phyloP scores from a whole-genome alignment of 1,140 invertebrate species.

The Meloidogyne exigua region DNA sequence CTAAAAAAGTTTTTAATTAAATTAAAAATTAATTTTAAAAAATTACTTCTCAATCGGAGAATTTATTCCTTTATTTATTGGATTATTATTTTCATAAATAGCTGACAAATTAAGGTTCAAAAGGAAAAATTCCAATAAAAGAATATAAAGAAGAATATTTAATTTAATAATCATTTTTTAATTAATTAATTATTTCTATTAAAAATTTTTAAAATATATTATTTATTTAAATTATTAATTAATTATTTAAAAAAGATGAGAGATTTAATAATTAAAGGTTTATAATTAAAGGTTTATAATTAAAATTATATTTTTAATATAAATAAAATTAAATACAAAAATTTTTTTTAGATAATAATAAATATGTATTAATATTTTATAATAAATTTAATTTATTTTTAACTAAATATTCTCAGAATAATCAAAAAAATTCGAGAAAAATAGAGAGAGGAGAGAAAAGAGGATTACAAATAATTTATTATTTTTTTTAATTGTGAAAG shows the following conservation, averaged over 20 bases:
- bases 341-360: too few relatives aligned
- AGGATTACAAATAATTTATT: background rate
- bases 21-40: background rate
- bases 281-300: too few relatives aligned
- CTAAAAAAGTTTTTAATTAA: slow-evolving; percentile 1
- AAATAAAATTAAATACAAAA: too few relatives aligned
- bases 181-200: too few relatives aligned
- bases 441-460: background rate
- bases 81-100: background rate
- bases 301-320: too few relatives aligned
- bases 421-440: background rate
- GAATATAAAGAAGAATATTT: background rate
- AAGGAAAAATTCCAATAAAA: background rate
- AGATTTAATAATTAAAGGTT: too few relatives aligned
- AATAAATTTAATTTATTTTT: too few relatives aligned
- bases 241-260: too few relatives aligned
- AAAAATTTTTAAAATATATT: background rate
- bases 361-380: too few relatives aligned
- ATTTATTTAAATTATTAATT: background rate
- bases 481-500: background rate
- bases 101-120: background rate
- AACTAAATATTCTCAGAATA: too few relatives aligned
- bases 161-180: too few relatives aligned
- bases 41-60: background rate
- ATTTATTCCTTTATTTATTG: background rate